Evolutionary conservation across 2,797 vertebrate genomes (phyloP).

Genomic region (Acridotheres tristis): DNA sequence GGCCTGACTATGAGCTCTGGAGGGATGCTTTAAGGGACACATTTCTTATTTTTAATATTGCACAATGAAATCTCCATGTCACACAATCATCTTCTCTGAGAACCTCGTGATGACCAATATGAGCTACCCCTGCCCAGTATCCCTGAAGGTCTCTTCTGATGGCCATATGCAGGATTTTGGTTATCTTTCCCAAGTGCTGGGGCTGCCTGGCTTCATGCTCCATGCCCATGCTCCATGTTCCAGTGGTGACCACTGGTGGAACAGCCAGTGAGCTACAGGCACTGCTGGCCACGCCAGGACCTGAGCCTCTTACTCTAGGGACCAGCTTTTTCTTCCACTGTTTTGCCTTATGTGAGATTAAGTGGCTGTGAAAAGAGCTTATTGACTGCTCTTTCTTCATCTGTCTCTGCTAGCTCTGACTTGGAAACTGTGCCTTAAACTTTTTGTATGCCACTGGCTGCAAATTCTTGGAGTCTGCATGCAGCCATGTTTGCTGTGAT

Average conservation of each 20-base stretch:
- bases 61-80: neutral
- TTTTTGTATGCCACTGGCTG: neutral
- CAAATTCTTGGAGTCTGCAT: neutral
- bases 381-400: neutral
- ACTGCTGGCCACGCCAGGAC: neutral
- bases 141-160: neutral
- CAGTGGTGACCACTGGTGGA: neutral
- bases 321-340: neutral
- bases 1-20: neutral
- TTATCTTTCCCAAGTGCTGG: neutral
- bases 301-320: neutral
- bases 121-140: neutral
- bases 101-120: neutral
- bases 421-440: neutral
- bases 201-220: neutral
- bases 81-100: neutral
- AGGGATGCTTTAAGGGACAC: neutral
- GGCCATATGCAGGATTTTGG: neutral
- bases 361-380: neutral
- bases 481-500: neutral
- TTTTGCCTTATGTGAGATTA: neutral
- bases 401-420: neutral
- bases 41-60: neutral
- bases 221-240: neutral
- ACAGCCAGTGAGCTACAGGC: fast-evolving